Evolutionary conservation across 2,113 vertebrate genomes (phyloP).

Genomic region (Ibidorhyncha struthersii): DNA sequence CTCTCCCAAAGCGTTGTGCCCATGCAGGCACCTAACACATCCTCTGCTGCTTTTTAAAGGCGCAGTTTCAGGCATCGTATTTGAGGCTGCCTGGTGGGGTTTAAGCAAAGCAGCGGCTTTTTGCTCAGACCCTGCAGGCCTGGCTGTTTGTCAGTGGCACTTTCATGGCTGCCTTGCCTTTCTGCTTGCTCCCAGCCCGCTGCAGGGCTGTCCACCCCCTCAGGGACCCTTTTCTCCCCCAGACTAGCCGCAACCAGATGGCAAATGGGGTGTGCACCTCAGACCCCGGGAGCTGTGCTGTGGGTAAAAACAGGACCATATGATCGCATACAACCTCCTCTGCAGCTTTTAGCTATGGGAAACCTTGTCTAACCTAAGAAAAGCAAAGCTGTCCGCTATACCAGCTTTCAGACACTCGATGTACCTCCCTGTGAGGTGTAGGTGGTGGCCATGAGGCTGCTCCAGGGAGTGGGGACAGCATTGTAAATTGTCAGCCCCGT

Average conservation of each 20-base stretch:
- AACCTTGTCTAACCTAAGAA: background rate
- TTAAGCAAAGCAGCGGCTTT: background rate
- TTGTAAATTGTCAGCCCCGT: fast-evolving
- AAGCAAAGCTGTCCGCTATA: fast-evolving
- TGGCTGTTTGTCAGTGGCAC: background rate
- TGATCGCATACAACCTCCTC: background rate
- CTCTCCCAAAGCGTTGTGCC: background rate
- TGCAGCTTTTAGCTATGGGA: background rate
- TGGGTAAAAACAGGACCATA: background rate
- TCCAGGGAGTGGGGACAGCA: fast-evolving
- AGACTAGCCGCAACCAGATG: background rate
- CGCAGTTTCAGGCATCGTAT: background rate
- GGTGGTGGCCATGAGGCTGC: background rate
- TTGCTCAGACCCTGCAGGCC: background rate
- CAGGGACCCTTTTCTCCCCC: background rate
- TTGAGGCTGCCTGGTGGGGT: background rate
- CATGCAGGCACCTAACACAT: fast-evolving
- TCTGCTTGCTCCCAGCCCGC: background rate
- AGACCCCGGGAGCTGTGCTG: background rate
- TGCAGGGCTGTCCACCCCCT: background rate
- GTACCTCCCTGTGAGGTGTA: too few species aligned
- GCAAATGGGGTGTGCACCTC: too few species aligned
- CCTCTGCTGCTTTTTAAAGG: background rate
- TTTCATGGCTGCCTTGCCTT: background rate
- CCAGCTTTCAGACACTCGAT: too few species aligned